Evolutionary conservation across 1,140 invertebrate species (phyloP).

Genomic region (Plodia interpunctella): DNA sequence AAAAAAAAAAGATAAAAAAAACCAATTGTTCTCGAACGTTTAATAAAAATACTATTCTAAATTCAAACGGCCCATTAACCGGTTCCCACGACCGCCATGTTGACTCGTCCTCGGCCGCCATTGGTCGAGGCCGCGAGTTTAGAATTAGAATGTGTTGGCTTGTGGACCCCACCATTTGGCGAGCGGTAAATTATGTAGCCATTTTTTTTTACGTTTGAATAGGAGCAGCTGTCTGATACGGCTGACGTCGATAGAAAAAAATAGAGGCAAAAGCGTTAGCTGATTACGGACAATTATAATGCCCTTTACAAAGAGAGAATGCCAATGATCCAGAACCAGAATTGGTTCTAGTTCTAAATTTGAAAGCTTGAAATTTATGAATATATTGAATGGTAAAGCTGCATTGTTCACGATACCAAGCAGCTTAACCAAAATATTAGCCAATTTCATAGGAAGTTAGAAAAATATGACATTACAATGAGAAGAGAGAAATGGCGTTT

Average conservation of each 20-base stretch:
- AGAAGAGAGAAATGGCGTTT: too few relatives aligned
- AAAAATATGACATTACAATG: too few relatives aligned
- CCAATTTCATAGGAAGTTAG: too few relatives aligned
- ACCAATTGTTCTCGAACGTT: slow-evolving; percentile 61
- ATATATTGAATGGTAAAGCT: too few relatives aligned
- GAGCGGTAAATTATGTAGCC: slow-evolving; percentile 69
- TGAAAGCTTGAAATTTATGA: too few relatives aligned
- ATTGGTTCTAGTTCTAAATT: too few relatives aligned
- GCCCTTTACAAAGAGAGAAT: not conserved
- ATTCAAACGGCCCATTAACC: slow-evolving; percentile 73
- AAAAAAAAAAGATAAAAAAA: slow-evolving; percentile 38
- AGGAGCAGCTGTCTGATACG: slow-evolving; percentile 45
- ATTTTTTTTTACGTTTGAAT: slow-evolving; percentile 66
- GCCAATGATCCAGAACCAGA: not conserved
- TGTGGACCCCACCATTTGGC: slow-evolving; percentile 72
- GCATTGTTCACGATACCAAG: too few relatives aligned
- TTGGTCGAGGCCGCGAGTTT: slow-evolving; percentile 69
- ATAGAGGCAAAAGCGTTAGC: slow-evolving; percentile 11
- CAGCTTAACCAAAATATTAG: too few relatives aligned
- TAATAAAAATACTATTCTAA: slow-evolving; percentile 76
- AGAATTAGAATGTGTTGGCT: slow-evolving; percentile 66
- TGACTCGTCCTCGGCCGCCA: slow-evolving; percentile 68
- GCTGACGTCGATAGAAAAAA: slow-evolving; percentile 10
- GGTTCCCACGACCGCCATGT: slow-evolving; percentile 74
- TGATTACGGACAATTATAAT: slow-evolving; percentile 2